A percentile compares a stretch with the other conserved stretches of the same genome.
Conservation (phyloP, 2,888 invertebrate genomes). For the Lithophane leautieri region DNA sequence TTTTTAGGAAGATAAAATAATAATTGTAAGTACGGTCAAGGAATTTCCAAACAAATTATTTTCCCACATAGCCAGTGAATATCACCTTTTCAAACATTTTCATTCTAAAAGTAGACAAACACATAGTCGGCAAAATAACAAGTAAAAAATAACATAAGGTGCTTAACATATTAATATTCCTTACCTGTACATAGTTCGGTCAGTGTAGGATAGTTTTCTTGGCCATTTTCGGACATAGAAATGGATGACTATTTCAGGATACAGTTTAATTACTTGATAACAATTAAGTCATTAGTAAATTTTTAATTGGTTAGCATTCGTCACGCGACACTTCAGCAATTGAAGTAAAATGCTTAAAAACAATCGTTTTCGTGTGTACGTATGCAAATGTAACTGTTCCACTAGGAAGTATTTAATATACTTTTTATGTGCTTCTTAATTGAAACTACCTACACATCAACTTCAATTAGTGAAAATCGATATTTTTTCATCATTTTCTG, state of each 20-base stretch:
- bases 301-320: conserved; percentile 18
- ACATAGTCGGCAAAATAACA: background rate
- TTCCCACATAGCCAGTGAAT: background rate
- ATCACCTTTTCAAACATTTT: background rate
- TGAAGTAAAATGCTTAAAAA: conserved; percentile 26
- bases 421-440: conserved; percentile 11
- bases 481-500: background rate
- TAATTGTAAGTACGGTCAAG: background rate
- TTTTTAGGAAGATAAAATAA: background rate
- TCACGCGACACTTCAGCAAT: conserved; percentile 30
- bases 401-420: background rate
- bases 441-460: background rate
- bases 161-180: background rate
- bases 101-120: too few relatives aligned
- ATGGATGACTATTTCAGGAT: background rate
- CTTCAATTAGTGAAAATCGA: background rate
- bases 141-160: background rate
- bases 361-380: conserved; percentile 30
- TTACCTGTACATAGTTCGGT: background rate
- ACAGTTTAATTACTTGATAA: conserved; percentile 25
- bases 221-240: background rate
- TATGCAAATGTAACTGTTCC: conserved; percentile 35
- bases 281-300: conserved; percentile 18
- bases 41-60: background rate
- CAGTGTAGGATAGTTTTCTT: too few relatives aligned